Evolutionary conservation across 2,797 vertebrate genomes (phyloP).

Genomic region (Platalea minor): DNA sequence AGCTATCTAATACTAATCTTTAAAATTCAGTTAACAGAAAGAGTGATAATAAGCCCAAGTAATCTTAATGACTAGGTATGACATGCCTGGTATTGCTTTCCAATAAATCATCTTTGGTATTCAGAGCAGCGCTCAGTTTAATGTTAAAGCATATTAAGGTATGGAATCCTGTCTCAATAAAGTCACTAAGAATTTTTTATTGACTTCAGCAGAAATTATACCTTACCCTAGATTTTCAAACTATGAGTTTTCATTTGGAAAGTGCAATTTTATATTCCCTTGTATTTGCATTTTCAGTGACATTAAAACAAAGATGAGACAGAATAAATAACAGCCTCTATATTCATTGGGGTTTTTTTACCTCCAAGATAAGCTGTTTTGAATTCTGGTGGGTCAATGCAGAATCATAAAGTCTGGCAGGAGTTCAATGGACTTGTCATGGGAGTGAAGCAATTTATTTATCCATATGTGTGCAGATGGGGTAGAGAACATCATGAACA

Average conservation of each 20-base stretch:
- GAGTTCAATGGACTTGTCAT: constrained; percentile 21
- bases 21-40: constrained; percentile 15
- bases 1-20: neutral
- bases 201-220: neutral
- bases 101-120: constrained; percentile 17
- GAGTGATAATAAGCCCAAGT: neutral
- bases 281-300: constrained; percentile 1
- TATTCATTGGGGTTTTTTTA: neutral
- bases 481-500: constrained; percentile 9
- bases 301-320: neutral
- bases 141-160: neutral
- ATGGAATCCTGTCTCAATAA: neutral
- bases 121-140: neutral
- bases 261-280: neutral
- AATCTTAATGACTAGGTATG: neutral
- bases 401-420: constrained; percentile 11
- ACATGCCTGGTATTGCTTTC: constrained; percentile 22
- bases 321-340: neutral
- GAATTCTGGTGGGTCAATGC: constrained; percentile 28
- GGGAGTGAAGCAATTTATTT: constrained; percentile 25
- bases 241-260: neutral
- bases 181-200: neutral
- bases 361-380: neutral
- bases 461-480: constrained; percentile 19
- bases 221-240: neutral